Conservation (phyloP, 2,888 invertebrate genomes). For the Acanthopleura granulata region DNA sequence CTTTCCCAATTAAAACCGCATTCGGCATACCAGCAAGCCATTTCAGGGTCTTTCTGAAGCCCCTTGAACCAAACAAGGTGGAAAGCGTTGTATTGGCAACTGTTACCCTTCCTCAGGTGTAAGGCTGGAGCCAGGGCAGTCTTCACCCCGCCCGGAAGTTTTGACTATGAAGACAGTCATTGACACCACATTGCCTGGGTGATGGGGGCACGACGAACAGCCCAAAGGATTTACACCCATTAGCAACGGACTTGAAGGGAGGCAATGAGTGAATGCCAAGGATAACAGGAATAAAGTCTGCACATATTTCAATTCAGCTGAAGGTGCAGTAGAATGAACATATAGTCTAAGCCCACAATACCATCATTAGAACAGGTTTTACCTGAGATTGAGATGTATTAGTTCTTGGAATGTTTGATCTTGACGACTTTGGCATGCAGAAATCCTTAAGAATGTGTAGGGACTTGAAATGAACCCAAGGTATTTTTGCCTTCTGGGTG, state of each 20-base stretch:
- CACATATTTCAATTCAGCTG: slow-evolving; percentile 1
- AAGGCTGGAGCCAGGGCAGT: background rate
- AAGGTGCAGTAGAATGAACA: slow-evolving; percentile 3
- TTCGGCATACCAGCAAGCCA: slow-evolving; percentile 7
- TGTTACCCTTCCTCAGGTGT: slow-evolving; percentile 9
- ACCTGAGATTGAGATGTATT: no score
- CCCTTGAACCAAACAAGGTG: slow-evolving; percentile 19
- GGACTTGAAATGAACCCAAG: background rate
- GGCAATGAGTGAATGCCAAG: background rate
- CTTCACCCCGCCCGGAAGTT: slow-evolving; percentile 15
- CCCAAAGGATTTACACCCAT: slow-evolving; percentile 6
- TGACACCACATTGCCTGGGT: background rate
- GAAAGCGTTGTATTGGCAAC: slow-evolving; percentile 18
- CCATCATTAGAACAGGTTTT: background rate
- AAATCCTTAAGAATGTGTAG: slow-evolving; percentile 1
- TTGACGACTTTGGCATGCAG: background rate
- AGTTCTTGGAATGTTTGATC: background rate
- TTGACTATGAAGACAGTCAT: slow-evolving; percentile 10
- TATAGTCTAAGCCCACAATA: background rate
- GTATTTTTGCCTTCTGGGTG: background rate
- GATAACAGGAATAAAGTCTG: background rate
- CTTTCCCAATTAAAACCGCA: slow-evolving; percentile 15
- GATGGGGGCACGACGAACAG: slow-evolving; percentile 14
- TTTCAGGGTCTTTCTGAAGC: slow-evolving; percentile 20
- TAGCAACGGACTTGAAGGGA: background rate